These are phyloP conservation scores for Cantharis rufa DNA, from an alignment of 2,888 invertebrate species.

Conservation along the genomic window DNA sequence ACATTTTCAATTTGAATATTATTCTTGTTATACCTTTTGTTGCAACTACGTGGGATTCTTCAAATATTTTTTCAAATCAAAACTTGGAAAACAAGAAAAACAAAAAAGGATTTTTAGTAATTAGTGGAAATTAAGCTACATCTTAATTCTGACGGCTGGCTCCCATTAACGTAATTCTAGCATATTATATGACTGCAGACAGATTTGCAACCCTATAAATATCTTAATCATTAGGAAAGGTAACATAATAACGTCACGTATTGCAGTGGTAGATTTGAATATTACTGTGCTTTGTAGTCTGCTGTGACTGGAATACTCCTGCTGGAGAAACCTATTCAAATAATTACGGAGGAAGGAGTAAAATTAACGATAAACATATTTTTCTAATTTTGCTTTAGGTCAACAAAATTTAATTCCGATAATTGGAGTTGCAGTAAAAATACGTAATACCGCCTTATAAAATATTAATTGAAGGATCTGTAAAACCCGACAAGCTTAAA, in stretches of 20 bases:
- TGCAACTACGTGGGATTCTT: no score
- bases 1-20: neutral
- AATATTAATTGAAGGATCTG: neutral
- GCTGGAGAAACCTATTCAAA: neutral
- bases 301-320: neutral
- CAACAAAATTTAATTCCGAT: neutral
- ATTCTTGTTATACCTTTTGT: neutral
- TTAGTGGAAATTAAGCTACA: no score
- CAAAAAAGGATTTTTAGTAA: no score
- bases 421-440: neutral
- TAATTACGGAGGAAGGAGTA: neutral
- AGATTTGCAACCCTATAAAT: neutral
- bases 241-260: neutral
- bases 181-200: neutral
- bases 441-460: neutral
- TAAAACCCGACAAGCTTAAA: neutral
- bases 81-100: no score
- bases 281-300: neutral
- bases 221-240: neutral
- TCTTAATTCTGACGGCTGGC: no score
- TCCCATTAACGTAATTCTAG: no score
- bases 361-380: neutral
- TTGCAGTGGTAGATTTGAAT: neutral
- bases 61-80: no score
- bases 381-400: neutral